Evolutionary conservation across 2,888 invertebrate species (phyloP).

Genomic region (Phyllotreta striolata): DNA sequence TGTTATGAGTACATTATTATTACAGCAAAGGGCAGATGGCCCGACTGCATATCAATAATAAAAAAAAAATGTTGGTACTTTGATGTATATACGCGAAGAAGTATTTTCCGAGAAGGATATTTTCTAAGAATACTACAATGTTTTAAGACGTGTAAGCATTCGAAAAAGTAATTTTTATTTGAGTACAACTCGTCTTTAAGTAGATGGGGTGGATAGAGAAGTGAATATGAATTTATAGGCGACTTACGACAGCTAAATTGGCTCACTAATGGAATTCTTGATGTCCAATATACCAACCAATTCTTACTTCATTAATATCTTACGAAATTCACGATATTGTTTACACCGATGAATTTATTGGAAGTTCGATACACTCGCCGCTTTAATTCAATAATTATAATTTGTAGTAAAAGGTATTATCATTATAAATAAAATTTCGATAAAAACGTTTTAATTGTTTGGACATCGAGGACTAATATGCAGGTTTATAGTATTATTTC

Average conservation of each 20-base stretch:
- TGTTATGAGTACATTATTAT: slow-evolving; percentile 25
- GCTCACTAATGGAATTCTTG: slow-evolving; percentile 49
- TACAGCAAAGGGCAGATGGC: slow-evolving; percentile 9
- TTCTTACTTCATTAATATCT: slow-evolving; percentile 45
- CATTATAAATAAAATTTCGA: too few relatives aligned
- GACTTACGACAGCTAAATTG: slow-evolving; percentile 36
- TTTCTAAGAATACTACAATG: too few relatives aligned
- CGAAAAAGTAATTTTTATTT: too few relatives aligned
- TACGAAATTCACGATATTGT: slow-evolving; percentile 24
- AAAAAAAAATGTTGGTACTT: background rate
- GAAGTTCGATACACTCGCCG: background rate
- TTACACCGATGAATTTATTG: slow-evolving; percentile 22
- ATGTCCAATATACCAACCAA: slow-evolving; percentile 49
- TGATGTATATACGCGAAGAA: too few relatives aligned
- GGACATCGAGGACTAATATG: slow-evolving; percentile 23
- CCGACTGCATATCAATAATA: slow-evolving; percentile 12
- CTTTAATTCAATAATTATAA: too few relatives aligned
- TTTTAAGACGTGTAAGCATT: too few relatives aligned
- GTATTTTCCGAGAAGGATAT: too few relatives aligned
- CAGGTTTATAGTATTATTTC: slow-evolving; percentile 42
- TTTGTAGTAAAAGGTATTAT: too few relatives aligned
- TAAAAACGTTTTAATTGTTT: slow-evolving; percentile 12
- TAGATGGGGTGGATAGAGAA: too few relatives aligned
- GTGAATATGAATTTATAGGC: slow-evolving; percentile 19
- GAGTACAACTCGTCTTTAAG: too few relatives aligned